Evolutionary conservation across 1,140 invertebrate genomes (phyloP).

Genomic region (Aphelenchoides besseyi): DNA sequence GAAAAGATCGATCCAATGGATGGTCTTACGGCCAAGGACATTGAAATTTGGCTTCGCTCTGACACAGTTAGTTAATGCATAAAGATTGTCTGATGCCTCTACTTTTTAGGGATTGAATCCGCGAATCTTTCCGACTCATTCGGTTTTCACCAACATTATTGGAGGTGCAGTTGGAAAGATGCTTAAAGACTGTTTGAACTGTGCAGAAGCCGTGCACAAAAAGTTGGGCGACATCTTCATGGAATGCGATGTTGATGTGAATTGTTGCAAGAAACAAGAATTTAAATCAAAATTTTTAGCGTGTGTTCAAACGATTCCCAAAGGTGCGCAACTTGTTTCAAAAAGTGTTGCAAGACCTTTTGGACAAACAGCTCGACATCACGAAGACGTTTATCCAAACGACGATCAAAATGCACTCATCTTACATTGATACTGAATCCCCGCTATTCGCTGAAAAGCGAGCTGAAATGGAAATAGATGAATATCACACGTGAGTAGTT

Average conservation of each 20-base stretch:
- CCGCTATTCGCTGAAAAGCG: neutral
- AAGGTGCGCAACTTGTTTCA: constrained; percentile 8
- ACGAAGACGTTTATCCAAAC: constrained; percentile 22
- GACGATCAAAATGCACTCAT: constrained; percentile 3
- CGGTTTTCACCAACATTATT: neutral
- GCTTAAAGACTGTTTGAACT: neutral
- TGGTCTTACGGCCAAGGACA: neutral
- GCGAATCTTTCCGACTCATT: neutral
- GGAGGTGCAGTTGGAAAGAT: neutral
- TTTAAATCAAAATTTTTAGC: constrained; percentile 17
- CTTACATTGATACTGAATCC: constrained; percentile 16
- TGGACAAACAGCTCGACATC: constrained; percentile 8
- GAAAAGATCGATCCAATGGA: constrained; percentile 4
- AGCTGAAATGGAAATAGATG: neutral
- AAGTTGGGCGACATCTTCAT: neutral
- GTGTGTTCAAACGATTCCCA: constrained; percentile 16
- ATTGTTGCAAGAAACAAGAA: neutral
- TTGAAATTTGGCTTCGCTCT: neutral
- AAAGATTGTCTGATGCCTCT: constrained; percentile 11
- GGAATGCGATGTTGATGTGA: constrained; percentile 1
- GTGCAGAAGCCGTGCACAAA: constrained; percentile 3
- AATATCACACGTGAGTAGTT: neutral
- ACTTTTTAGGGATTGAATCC: neutral
- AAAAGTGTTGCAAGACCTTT: neutral
- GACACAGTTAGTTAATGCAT: constrained; percentile 9